Conservation (phyloP, 2,113 vertebrate genomes). For the Carassius carassius region DNA sequence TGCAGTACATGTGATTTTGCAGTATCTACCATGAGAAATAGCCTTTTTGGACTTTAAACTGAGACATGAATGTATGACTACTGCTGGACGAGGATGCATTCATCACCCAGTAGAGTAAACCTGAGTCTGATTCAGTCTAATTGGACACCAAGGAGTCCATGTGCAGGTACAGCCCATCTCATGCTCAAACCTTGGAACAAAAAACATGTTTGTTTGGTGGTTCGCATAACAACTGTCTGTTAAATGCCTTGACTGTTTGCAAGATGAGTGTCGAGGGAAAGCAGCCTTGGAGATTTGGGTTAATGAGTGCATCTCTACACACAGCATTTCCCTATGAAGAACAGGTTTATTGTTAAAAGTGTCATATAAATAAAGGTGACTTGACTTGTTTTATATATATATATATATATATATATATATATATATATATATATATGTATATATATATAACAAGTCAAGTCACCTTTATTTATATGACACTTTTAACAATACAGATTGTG, state of each 20-base stretch:
- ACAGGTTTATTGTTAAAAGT: background rate
- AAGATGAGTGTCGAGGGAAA: constrained; percentile 30
- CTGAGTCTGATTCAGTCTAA: constrained; percentile 60
- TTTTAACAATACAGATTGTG: too few relatives aligned
- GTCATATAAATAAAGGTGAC: too few relatives aligned
- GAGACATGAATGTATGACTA: background rate
- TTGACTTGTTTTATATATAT: too few relatives aligned
- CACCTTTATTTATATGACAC: too few relatives aligned
- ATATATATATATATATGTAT: too few relatives aligned
- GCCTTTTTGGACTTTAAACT: background rate
- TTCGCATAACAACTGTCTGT: constrained; percentile 55
- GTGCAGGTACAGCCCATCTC: constrained; percentile 32
- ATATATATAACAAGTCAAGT: too few relatives aligned
- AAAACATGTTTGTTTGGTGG: constrained; percentile 74
- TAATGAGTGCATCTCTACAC: background rate
- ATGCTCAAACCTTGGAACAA: constrained; percentile 48
- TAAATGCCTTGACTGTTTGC: constrained; percentile 41
- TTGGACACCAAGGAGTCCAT: constrained; percentile 68
- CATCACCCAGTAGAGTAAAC: background rate
- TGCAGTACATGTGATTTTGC: background rate
- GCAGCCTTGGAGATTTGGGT: background rate
- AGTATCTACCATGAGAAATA: background rate
- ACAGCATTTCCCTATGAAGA: background rate
- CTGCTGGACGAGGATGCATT: background rate
- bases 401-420: too few relatives aligned